Conservation (phyloP, 2,113 vertebrate species). For the Microcebus tavaratra region DNA sequence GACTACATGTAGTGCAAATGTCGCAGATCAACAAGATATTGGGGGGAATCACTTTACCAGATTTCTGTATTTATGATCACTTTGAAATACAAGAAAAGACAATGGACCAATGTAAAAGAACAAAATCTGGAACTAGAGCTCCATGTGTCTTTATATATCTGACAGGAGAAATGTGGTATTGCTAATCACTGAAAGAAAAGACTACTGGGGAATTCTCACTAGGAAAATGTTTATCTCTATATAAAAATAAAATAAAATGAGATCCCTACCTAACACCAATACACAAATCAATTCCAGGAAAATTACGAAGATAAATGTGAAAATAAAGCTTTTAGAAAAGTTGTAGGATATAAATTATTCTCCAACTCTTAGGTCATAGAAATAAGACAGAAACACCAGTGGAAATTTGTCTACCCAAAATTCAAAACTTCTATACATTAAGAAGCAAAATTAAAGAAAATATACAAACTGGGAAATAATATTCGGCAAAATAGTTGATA, state of each 20-base stretch:
- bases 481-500: background rate
- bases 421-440: background rate
- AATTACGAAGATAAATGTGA: background rate
- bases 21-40: background rate
- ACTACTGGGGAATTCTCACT: background rate
- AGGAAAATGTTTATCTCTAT: background rate
- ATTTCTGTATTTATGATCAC: background rate
- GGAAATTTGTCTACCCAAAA: background rate
- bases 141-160: background rate
- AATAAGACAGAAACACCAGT: background rate
- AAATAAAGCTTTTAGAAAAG: background rate
- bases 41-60: background rate
- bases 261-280: background rate
- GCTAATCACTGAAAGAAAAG: background rate
- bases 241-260: background rate
- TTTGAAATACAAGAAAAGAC: background rate
- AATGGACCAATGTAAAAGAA: background rate
- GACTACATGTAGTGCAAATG: background rate
- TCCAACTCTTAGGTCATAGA: background rate
- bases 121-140: background rate
- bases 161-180: background rate
- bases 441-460: background rate
- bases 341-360: background rate
- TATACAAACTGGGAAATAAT: background rate
- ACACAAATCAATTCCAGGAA: background rate